Percentiles rank a stretch among this genome's conserved stretches.
These are phyloP conservation scores for Clanis bilineata DNA, from an alignment of 2,888 invertebrate genomes.

Conservation along the genomic window DNA sequence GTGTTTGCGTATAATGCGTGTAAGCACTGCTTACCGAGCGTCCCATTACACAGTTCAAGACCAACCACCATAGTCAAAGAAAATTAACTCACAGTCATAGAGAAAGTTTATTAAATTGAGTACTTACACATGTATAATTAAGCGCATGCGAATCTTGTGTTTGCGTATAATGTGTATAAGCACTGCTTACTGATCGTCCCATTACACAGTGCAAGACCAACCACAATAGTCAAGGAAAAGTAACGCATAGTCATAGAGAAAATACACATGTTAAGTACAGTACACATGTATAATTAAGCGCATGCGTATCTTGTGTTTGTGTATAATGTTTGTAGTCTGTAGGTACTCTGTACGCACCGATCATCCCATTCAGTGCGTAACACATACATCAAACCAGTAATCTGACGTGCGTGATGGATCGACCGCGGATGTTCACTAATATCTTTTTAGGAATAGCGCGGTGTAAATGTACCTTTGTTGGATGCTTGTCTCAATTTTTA, in stretches of 20 bases:
- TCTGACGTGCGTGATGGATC: constrained; percentile 71
- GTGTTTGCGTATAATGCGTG: constrained; percentile 27
- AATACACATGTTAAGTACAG: not conserved
- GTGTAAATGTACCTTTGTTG: constrained; percentile 2
- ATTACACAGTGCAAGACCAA: no score
- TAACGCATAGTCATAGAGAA: not conserved
- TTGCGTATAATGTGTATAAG: no score
- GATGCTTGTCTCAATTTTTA: not conserved
- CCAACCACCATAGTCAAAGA: no score
- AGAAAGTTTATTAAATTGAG: no score
- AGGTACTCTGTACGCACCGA: constrained; percentile 33
- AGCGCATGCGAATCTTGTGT: no score
- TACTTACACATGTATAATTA: no score
- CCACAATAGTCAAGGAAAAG: no score
- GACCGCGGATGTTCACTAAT: constrained; percentile 39
- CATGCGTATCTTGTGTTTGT: constrained; percentile 35
- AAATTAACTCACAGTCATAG: no score
- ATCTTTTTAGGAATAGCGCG: constrained; percentile 19
- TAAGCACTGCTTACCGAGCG: constrained; percentile 29
- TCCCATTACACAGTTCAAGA: no score
- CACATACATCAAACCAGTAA: constrained; percentile 70
- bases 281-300: constrained; percentile 31
- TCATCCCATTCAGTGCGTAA: constrained; percentile 40
- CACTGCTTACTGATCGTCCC: no score
- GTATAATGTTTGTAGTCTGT: constrained; percentile 23